These are phyloP conservation scores for Festucalex cinctus DNA, from an alignment of 2,113 vertebrate genomes.

Conservation along the genomic window DNA sequence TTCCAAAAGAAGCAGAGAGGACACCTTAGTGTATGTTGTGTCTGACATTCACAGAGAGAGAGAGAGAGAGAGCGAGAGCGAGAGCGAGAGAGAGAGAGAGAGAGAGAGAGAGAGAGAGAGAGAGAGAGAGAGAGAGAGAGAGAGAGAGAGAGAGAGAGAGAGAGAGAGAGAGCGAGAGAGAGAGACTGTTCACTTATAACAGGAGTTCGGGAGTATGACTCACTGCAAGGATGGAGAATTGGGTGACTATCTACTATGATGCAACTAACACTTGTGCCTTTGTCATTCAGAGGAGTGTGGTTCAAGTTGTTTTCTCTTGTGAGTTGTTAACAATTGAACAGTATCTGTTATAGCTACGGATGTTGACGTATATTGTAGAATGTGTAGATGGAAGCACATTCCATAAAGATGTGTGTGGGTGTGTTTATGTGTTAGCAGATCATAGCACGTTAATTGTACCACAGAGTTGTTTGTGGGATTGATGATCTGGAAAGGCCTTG, in stretches of 20 bases:
- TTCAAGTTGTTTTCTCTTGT: not conserved
- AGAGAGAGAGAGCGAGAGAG: constrained; percentile 19
- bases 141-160: constrained; percentile 20
- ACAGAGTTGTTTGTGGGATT: not conserved
- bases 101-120: not conserved
- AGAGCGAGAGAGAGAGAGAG: not conserved
- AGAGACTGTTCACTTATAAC: constrained; percentile 51
- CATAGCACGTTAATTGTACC: not conserved
- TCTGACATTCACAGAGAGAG: constrained; percentile 55
- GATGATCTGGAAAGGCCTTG: not conserved
- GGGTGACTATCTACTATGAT: constrained; percentile 36
- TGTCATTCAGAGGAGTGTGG: constrained; percentile 14
- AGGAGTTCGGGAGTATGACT: constrained; percentile 54
- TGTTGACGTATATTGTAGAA: constrained; percentile 8
- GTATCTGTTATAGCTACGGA: not conserved
- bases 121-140: constrained; percentile 39
- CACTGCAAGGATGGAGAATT: constrained; percentile 36
- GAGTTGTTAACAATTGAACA: not conserved
- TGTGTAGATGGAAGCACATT: not conserved
- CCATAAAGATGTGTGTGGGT: not conserved
- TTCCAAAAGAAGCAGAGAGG: constrained; percentile 36
- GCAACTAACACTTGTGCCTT: not conserved
- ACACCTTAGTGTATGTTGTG: constrained; percentile 56
- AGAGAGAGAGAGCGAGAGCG: constrained; percentile 14
- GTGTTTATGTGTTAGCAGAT: not conserved